Percentiles rank a stretch among this genome's conserved stretches.
Conservation (phyloP, 2,797 vertebrate genomes). For the Diplodus puntazzo region DNA sequence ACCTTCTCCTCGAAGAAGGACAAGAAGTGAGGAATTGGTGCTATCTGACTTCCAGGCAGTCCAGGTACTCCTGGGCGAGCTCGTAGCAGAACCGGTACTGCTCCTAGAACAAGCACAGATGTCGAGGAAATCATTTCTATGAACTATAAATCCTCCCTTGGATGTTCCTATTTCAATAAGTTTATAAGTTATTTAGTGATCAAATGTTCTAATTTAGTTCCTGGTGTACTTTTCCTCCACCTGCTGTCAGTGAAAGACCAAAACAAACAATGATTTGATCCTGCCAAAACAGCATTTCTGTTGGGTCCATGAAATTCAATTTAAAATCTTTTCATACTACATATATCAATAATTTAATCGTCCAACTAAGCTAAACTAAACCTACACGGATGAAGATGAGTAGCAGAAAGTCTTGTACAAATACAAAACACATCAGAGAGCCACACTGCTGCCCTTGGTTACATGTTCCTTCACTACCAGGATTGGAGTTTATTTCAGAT, state of each 20-base stretch:
- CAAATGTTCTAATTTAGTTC: not conserved
- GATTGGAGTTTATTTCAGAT: not conserved
- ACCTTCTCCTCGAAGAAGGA: constrained; percentile 41
- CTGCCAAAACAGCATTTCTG: not conserved
- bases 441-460: not conserved
- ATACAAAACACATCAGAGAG: not conserved
- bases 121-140: rapidly evolving
- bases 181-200: not conserved
- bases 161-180: not conserved
- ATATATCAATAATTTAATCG: not conserved
- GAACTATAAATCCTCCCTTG: not conserved
- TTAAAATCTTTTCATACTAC: too few relatives aligned
- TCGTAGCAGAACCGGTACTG: constrained; percentile 99
- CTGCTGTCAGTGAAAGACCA: not conserved
- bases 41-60: constrained; percentile 95
- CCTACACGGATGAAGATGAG: not conserved
- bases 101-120: constrained; percentile 83
- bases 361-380: not conserved
- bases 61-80: constrained; percentile 95
- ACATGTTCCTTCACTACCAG: not conserved
- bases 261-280: not conserved
- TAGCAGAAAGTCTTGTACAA: not conserved
- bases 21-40: constrained; percentile 69
- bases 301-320: too few relatives aligned
- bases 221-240: not conserved